Evolutionary conservation across 2,797 vertebrate species (phyloP), one percentile per base, ranked within the genome.

Genomic region (Chiroxiphia lanceolata): DNA sequence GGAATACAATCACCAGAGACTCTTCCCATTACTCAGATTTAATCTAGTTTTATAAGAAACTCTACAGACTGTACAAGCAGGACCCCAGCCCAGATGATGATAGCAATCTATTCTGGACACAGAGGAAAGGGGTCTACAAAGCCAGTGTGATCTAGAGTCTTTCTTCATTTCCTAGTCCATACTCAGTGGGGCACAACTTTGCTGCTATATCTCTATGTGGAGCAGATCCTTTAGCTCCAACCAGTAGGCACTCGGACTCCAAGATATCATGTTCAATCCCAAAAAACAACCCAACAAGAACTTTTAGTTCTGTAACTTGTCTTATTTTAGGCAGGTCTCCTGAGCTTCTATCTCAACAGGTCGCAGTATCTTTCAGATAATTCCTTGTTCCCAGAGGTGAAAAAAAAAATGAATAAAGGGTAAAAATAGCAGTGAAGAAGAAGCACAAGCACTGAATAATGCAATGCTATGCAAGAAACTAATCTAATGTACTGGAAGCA

Each of bases 401-500:
- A 48, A 47, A 81, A 94, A 54, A 47, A 25, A 94, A 15, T 14
- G 13, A 42, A 36, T 20, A 77, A 74, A 17, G 33, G 16, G 26
- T 93, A 67, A 54, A 86, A 94, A 89, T 29, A 70, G 17, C 44
- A 54, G 22, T 34, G 70, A 71, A 87, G 34, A 87, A 94, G 51
- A 83, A 89, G 59, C 22, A 70, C 18, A 44, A 72, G 26, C 75
- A 90, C 60, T 80, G 60, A 87, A 92, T 74, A 91, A 85, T 44
- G 20, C 38, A 79, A 26, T 19, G n/a, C 65, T 92, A 81, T 92
- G 56, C n/a, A 86, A 91, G 68, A 83, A 93, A 64, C 31, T 33
- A 85, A 93, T 92, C 76, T 65, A 68, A 84, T 50, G 27, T 50
- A 82, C 71, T 91, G 72, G 65, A 94, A 94, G 60, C 29, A 81